phyloP scores from a whole-genome alignment of 2,113 vertebrate genomes.

The Stegostoma tigrinum region DNA sequence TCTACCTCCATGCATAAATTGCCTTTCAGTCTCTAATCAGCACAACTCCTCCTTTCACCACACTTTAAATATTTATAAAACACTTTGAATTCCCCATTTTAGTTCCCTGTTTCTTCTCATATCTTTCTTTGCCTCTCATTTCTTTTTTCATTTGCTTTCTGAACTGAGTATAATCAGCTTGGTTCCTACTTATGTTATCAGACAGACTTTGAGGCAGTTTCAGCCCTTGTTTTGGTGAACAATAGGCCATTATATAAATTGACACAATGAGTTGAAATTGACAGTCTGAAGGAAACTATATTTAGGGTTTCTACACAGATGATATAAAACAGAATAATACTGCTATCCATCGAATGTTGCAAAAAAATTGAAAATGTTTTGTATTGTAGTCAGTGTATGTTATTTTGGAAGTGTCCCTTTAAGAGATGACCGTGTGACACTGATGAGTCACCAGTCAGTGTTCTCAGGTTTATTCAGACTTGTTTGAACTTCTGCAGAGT shows the following conservation, averaged over 20 bases:
- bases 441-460: too few relatives aligned
- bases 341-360: neutral
- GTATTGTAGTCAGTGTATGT: too few relatives aligned
- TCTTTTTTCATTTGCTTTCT: neutral
- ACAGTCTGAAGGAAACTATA: neutral
- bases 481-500: too few relatives aligned
- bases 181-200: neutral
- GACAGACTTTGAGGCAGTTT: neutral
- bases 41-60: neutral
- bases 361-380: neutral
- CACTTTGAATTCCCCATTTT: neutral
- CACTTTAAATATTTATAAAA: neutral
- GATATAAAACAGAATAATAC: neutral
- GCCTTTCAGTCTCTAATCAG: neutral
- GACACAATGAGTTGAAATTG: neutral
- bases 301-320: neutral
- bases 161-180: neutral
- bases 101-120: neutral
- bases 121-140: neutral
- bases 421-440: too few relatives aligned
- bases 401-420: too few relatives aligned
- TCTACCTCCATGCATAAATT: neutral
- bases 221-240: too few relatives aligned
- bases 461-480: too few relatives aligned
- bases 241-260: neutral